phyloP scores from a whole-genome alignment of 2,113 vertebrate species.

The Trematocara nigrifrons region DNA sequence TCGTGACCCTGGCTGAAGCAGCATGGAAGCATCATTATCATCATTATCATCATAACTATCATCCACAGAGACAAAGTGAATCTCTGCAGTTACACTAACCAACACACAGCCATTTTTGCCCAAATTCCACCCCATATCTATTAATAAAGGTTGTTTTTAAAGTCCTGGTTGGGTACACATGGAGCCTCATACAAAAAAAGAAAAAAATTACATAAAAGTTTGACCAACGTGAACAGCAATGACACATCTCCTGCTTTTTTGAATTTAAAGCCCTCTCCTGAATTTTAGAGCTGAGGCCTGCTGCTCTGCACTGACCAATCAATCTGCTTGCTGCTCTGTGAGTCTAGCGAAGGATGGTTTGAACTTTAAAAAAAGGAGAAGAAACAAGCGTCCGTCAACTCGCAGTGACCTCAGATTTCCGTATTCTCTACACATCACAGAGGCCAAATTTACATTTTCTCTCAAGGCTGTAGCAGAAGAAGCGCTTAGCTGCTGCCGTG shows the following conservation, averaged over 20 bases:
- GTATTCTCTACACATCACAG: not conserved
- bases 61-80: not conserved
- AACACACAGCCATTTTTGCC: not conserved
- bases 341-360: slow-evolving; percentile 21
- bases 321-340: slow-evolving; percentile 30
- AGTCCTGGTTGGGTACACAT: not conserved
- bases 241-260: not conserved
- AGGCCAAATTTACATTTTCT: not conserved
- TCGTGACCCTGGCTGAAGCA: slow-evolving; percentile 74
- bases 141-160: not conserved
- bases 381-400: not conserved
- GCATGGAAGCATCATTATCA: not conserved
- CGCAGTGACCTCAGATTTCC: not conserved
- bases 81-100: not conserved
- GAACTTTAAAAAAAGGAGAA: not conserved
- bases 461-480: not conserved
- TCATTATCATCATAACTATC: not conserved
- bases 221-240: not conserved
- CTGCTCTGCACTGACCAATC: not conserved
- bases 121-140: not conserved
- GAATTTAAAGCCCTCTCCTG: not conserved
- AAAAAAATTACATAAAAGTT: not conserved
- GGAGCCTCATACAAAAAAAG: not conserved
- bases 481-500: not conserved
- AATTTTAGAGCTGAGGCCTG: not conserved